Base-by-base conservation (phyloP, 2,113 vertebrate species). In the Eptesicus fuscus region DNA sequence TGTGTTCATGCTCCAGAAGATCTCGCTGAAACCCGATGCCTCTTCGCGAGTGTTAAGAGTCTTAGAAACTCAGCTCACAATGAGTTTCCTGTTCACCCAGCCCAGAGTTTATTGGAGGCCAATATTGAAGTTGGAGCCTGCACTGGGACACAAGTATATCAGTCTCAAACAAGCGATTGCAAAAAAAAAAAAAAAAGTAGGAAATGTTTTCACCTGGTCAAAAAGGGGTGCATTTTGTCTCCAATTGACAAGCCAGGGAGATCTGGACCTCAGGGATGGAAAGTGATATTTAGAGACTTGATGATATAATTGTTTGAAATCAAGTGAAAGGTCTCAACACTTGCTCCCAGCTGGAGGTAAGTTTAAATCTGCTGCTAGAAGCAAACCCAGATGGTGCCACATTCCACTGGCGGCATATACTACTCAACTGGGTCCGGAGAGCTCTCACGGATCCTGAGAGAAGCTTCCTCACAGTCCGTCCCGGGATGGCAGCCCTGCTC, bases 41-140 rank as follows among this genome's bases (percentile, higher is more conserved):
- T 51, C 53, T 4, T 67, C 18, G 1, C 1, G 37, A 93, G 49
- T 63, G 67, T 51, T 88, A 88, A 77, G 82, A 88, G 59, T 51
- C 32, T 59, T 63, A 67, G 80, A 96, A 87, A 71, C 70, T 47
- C 51, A 80, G 82, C 71, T 93, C 94, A 74, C 83, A 88, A 78
- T 90, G 82, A 76, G 40, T 76, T 97, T 94, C 88, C 89, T 96
- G 91, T 96, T 97, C 69, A 1, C 42, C 91, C 74, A 88, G 23
- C 40, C 2, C 1, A 32, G 73, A 51, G 32, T 95, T 95, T 94
- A 79, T 95, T 95, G 96, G 69, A 89, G 69, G 91, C 30, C 0
- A 4, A 0, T 92, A 69, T 42, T 96, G 82, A 86, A 96, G 85
- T 63, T 7, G 16, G 74, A 30, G 9, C 61, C 74, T 78, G 59